Evolutionary conservation across 1,140 invertebrate species (phyloP).

Genomic region (Pogonognathellus flavescens): DNA sequence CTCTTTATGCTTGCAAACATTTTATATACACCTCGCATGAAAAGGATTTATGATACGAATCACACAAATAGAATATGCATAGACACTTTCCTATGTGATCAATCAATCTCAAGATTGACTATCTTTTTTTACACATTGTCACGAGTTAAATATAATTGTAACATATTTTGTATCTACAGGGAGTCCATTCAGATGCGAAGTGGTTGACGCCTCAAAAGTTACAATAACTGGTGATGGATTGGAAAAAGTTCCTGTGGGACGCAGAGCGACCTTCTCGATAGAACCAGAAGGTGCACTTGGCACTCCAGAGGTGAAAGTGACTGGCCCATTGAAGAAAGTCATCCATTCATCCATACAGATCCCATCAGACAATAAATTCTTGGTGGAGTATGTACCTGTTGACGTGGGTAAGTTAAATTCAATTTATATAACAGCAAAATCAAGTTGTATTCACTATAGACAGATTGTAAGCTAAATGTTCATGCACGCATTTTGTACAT

Average conservation of each 20-base stretch:
- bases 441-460: not conserved
- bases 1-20: too few species aligned
- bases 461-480: not conserved
- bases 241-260: constrained; percentile 92
- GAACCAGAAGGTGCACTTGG: constrained; percentile 80
- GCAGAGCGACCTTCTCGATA: constrained; percentile 85
- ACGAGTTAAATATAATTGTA: constrained; percentile 13
- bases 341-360: constrained; percentile 66
- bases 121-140: not conserved
- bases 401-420: constrained; percentile 66
- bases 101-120: too few species aligned
- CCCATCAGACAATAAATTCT: constrained; percentile 67
- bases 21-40: too few species aligned
- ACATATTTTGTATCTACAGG: constrained; percentile 68
- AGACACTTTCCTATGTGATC: too few species aligned
- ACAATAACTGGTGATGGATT: constrained; percentile 83
- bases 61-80: too few species aligned
- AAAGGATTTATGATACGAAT: too few species aligned
- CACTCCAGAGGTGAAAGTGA: constrained; percentile 82
- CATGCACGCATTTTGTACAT: not conserved
- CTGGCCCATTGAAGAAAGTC: constrained; percentile 76
- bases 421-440: not conserved
- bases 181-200: constrained; percentile 81
- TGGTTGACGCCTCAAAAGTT: constrained; percentile 82
- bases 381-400: constrained; percentile 67